Conservation (phyloP, 92 coral and sea anemone species). For the Epizoanthus rinbou region DNA sequence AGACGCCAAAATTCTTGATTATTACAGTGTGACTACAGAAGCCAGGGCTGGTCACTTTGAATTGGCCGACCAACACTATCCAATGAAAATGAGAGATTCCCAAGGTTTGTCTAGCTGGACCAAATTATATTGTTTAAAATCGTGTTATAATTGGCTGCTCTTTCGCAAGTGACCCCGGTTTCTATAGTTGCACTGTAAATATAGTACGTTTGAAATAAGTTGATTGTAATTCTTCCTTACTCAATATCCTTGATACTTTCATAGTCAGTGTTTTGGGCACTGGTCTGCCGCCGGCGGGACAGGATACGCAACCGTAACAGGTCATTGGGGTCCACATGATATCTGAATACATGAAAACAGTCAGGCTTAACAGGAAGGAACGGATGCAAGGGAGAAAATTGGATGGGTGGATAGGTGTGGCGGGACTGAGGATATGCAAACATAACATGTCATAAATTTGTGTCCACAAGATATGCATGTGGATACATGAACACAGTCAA, state of each 20-base stretch:
- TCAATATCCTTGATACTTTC: constrained; percentile 3
- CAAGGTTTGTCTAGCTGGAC: too few relatives aligned
- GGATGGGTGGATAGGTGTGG: not conserved
- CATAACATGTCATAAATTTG: constrained; percentile 62
- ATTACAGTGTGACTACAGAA: too few relatives aligned
- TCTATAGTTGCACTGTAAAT: too few relatives aligned
- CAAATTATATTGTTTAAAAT: too few relatives aligned
- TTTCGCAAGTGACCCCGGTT: too few relatives aligned
- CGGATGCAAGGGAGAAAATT: not conserved
- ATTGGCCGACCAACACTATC: too few relatives aligned
- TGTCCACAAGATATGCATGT: constrained; percentile 89
- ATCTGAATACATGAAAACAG: constrained; percentile 46
- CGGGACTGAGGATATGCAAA: too few relatives aligned
- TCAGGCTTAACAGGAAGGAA: not conserved
- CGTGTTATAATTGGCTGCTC: too few relatives aligned
- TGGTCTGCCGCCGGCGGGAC: constrained; percentile 69
- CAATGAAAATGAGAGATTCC: too few relatives aligned
- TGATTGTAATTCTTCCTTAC: not conserved
- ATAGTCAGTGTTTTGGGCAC: constrained; percentile 60
- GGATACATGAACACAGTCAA: not conserved
- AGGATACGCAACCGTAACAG: constrained; percentile 72
- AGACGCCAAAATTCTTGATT: too few relatives aligned
- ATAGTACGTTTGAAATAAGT: too few relatives aligned
- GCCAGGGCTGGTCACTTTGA: too few relatives aligned
- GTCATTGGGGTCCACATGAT: constrained; percentile 85